A percentile compares a stretch with the other conserved stretches of the same genome.
Conservation (phyloP, 2,888 invertebrate genomes). For the Schizotus pectinicornis region DNA sequence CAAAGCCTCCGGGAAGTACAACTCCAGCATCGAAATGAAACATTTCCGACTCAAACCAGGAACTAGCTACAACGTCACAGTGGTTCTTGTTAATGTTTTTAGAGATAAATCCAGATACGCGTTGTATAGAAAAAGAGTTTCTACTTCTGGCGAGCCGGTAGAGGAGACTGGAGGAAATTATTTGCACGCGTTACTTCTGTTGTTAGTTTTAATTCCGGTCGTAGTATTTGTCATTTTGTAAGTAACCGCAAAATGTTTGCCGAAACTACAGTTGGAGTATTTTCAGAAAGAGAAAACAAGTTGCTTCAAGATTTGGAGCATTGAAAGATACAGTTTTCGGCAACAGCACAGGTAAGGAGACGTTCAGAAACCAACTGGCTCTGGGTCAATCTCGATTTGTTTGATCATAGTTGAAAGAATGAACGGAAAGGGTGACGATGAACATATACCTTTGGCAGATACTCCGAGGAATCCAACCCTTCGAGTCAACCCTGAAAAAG, state of each 20-base stretch:
- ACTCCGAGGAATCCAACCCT: neutral
- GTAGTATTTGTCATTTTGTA: neutral
- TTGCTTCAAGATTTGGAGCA: neutral
- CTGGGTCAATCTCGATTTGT: neutral
- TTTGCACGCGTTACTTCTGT: neutral
- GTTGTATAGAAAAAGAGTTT: slow-evolving; percentile 7
- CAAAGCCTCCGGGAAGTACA: no score
- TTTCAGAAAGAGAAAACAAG: slow-evolving; percentile 11
- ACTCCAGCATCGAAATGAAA: neutral
- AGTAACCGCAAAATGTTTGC: neutral
- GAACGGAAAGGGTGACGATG: neutral
- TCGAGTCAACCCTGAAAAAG: slow-evolving; percentile 9
- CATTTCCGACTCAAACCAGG: neutral
- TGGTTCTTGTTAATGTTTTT: slow-evolving; percentile 6
- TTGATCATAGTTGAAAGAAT: neutral
- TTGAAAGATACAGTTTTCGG: neutral
- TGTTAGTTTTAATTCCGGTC: slow-evolving; percentile 4
- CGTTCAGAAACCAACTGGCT: neutral
- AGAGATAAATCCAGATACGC: neutral
- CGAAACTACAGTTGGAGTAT: no score
- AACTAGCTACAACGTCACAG: slow-evolving; percentile 4
- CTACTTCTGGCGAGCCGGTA: neutral
- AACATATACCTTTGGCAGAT: neutral
- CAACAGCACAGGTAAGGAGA: neutral
- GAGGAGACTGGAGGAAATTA: neutral